phyloP scores from a whole-genome alignment of 2,797 vertebrate genomes.

The Lagocephalus sceleratus region DNA sequence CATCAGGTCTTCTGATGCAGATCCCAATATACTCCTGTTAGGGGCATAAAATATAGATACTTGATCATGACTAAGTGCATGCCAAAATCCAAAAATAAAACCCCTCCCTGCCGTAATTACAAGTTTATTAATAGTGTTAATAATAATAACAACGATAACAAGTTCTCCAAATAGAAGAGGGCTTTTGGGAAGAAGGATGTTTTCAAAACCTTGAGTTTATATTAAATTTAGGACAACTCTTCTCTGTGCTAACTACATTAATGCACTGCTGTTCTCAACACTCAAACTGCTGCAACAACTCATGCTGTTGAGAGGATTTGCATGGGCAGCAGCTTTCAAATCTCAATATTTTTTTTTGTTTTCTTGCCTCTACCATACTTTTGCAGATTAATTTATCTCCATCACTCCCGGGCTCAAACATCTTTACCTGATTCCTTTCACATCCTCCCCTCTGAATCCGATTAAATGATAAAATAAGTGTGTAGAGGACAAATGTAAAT shows the following conservation, averaged over 20 bases:
- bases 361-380: constrained; percentile 33
- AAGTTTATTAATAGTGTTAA: constrained; percentile 13
- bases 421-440: constrained; percentile 54
- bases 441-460: constrained; percentile 28
- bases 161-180: no score
- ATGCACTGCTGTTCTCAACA: no score
- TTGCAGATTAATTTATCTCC: constrained; percentile 8
- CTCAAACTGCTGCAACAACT: no score
- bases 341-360: constrained; percentile 23
- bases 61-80: constrained; percentile 36
- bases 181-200: background rate
- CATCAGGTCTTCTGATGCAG: background rate
- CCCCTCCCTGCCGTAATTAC: constrained; percentile 19
- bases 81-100: constrained; percentile 17
- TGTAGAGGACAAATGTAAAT: background rate
- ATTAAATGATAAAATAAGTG: background rate
- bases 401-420: constrained; percentile 21
- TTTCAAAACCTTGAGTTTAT: background rate
- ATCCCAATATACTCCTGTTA: background rate
- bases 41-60: constrained; percentile 5
- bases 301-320: constrained; percentile 3
- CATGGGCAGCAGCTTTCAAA: constrained; percentile 29
- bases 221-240: no score
- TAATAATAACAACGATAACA: no score
- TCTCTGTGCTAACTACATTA: no score